Percentiles rank a stretch among this genome's conserved stretches.
Conservation (phyloP, 2,888 invertebrate genomes). For the Xanthia icteritia region DNA sequence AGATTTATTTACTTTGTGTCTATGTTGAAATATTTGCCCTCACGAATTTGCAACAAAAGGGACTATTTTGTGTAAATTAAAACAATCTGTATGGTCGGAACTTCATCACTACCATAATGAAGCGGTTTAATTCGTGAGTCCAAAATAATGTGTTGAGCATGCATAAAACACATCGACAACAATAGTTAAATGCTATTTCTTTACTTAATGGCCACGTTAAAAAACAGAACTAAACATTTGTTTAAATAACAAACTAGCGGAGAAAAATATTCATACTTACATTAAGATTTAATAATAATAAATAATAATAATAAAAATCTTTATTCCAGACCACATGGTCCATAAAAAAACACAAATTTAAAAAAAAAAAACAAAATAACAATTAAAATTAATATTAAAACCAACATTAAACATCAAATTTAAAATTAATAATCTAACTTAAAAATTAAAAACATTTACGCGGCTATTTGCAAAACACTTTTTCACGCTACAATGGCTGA, state of each 20-base stretch:
- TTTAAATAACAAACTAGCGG: not conserved
- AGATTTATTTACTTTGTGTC: too few relatives aligned
- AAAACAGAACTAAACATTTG: not conserved
- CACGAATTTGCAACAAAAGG: not conserved
- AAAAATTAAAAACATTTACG: too few relatives aligned
- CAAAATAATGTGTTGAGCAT: not conserved
- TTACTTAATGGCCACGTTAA: not conserved
- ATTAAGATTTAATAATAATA: not conserved
- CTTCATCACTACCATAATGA: not conserved
- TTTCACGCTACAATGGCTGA: too few relatives aligned
- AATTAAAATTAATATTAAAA: too few relatives aligned
- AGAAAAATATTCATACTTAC: not conserved
- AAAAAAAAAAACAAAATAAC: too few relatives aligned
- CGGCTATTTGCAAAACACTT: too few relatives aligned
- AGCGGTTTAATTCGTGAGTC: constrained; percentile 10
- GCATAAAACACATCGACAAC: not conserved
- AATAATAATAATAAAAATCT: too few relatives aligned
- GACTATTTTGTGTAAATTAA: not conserved
- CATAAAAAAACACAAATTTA: too few relatives aligned
- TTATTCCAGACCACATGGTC: too few relatives aligned
- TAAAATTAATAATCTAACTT: not conserved
- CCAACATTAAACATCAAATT: too few relatives aligned
- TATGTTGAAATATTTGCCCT: not conserved
- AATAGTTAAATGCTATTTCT: too few relatives aligned
- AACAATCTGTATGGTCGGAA: not conserved